Conservation (phyloP, 2,888 invertebrate genomes). For the Himalopsyche tibetana region DNA sequence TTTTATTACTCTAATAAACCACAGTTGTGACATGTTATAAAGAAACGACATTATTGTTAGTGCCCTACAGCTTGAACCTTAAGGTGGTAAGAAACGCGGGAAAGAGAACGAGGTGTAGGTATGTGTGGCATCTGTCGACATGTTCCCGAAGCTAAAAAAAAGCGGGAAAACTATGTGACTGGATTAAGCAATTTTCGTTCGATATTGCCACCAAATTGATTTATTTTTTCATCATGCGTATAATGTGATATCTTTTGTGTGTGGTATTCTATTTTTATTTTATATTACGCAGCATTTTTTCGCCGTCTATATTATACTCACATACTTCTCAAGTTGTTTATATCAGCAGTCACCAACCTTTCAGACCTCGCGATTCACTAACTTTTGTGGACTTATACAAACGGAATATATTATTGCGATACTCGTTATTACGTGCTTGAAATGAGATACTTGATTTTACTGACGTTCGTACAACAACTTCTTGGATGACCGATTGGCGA, state of each 20-base stretch:
- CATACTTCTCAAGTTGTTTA: background rate
- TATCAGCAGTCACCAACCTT: too few relatives aligned
- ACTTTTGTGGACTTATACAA: too few relatives aligned
- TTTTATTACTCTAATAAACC: too few relatives aligned
- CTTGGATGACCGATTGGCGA: too few relatives aligned
- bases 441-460: too few relatives aligned
- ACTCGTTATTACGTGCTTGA: too few relatives aligned
- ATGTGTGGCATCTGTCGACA: slow-evolving; percentile 52
- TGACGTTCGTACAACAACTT: too few relatives aligned
- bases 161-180: slow-evolving; percentile 64
- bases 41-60: too few relatives aligned
- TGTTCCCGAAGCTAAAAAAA: slow-evolving; percentile 62
- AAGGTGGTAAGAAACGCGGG: background rate
- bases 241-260: background rate
- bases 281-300: background rate
- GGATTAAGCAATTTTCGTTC: slow-evolving; percentile 62
- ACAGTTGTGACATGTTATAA: too few relatives aligned
- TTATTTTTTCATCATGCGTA: slow-evolving; percentile 15
- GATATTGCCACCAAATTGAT: slow-evolving; percentile 22
- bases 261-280: background rate
- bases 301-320: background rate
- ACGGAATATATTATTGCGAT: too few relatives aligned
- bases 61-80: slow-evolving; percentile 7
- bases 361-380: too few relatives aligned
- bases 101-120: slow-evolving; percentile 12